Base-by-base conservation (phyloP, 1,140 invertebrate genomes). In the Colletes gigas region DNA sequence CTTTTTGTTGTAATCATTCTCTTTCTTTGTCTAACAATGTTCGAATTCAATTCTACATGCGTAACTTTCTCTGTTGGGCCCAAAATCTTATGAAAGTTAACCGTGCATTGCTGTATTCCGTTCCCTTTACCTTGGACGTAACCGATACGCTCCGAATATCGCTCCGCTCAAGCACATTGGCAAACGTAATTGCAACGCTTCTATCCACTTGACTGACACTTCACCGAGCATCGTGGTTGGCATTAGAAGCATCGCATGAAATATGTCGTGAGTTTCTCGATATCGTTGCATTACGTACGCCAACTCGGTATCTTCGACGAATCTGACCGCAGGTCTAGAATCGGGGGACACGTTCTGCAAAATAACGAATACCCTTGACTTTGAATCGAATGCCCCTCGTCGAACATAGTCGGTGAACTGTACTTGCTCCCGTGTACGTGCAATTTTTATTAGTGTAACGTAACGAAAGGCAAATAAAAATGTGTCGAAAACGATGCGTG, bases 281-380 rank as follows among this genome's bases (percentile, higher is more conserved):
- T 99, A 99, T 62, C 99, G 94, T 93, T 98, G 98, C 97, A 99
- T 99, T 4, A 99, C 96, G 94, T 99, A 99, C 21, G 98, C 98
- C 71, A 99, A 92, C 81, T 99, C 96, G 7, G 96, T 92, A 93
- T 99, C 97, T 88, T 98, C 96, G 47, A 99, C 95, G 93, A 99
- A 99, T 87, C 97, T 96, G 1, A 99, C 98, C 52, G 96, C 94
- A 81, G 96, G 93, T 85, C 99, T 95, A 54, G 97, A 97, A 94
- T 99, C 98, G 6, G 99, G 98, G 17, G 97, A 98, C n/a, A 99
- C 97, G 87, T 97, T 95, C 96, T 97, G 86, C 17, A 94, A 93
- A 87, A 83, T 30, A 30, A 72, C 55, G 15, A 30, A 47, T 15
- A 67, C 39, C 39, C 14, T 60, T 21, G 4, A 7, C 59, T 30